Conservation (phyloP, 1,140 invertebrate genomes). For the Drosophila suzukii region DNA sequence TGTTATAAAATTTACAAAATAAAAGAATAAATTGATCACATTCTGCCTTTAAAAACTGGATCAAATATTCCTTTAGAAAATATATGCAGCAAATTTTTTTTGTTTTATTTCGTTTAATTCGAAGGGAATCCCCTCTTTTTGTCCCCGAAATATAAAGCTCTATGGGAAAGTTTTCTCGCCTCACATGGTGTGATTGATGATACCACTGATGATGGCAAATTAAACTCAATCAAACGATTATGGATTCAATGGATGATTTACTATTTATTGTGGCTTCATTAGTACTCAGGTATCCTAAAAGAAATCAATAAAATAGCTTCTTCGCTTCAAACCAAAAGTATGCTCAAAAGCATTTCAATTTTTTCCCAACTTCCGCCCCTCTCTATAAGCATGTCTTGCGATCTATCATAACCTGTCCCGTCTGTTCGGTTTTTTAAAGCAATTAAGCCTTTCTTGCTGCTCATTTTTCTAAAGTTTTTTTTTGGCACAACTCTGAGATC, state of each 20-base stretch:
- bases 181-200: constrained; percentile 43
- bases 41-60: neutral
- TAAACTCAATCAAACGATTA: constrained; percentile 44
- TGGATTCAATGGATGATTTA: constrained; percentile 32
- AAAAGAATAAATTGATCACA: neutral
- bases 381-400: constrained; percentile 13
- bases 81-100: constrained; percentile 9
- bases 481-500: constrained; percentile 50
- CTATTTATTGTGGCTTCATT: constrained; percentile 35
- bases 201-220: constrained; percentile 34
- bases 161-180: constrained; percentile 31
- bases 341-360: constrained; percentile 9
- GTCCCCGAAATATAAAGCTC: constrained; percentile 7
- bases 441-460: constrained; percentile 50
- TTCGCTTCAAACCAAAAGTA: constrained; percentile 4
- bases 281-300: neutral
- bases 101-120: constrained; percentile 1
- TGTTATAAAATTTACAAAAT: neutral
- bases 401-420: constrained; percentile 48
- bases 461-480: constrained; percentile 37
- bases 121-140: constrained; percentile 28
- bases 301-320: constrained; percentile 13
- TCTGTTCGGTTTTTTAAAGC: constrained; percentile 13
- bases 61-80: neutral
- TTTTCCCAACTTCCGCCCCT: constrained; percentile 27